Base-by-base conservation (phyloP, 2,797 vertebrate genomes). In the Hippopotamyrus pictus region DNA sequence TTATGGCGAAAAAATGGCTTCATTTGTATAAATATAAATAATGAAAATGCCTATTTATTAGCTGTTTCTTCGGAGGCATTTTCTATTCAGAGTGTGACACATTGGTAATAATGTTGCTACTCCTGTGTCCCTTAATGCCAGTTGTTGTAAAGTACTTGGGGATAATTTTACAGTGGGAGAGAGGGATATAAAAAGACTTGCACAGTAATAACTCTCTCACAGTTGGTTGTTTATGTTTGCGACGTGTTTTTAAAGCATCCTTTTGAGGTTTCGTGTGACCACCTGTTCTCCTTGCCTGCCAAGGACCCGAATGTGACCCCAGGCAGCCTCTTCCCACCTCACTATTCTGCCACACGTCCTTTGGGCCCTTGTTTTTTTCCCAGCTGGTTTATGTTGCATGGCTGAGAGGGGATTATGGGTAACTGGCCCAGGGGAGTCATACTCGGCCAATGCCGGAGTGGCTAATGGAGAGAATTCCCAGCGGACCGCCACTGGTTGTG, bases 191-290 rank as follows among this genome's bases (percentile, higher is more conserved):
- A 86, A 86, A 87, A 76, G n/a, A 88, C 19, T 37, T 25, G 11
- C 41, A 65, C 37, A 69, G 57, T 86, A 89, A 86, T 89, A 86
- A 85, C 88, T 85, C 11, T 17, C 83, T 85, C 59, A 7, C n/a
- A 89, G 88, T 46, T 69, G 54, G 59, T 12, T 86, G 88, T 17
- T 86, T 89, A 86, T 69, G 88, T 89, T 69, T 62, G 62, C 17
- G 9, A 19, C 29, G 4, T 62, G 57, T 85, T 85, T 59, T 84
- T 84, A 50, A 51, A 50, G 6, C 37, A 53, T 89, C 59, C 59
- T 53, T 29, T 48, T 48, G 88, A 89, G 83, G 83, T 59, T 86
- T 69, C 5, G n/a, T 86, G 82, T 62, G 79, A 48, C 88, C 83
- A 53, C 82, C 82, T 89, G 88, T 86, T 89, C 44, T 53, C 59